Base-by-base conservation (phyloP, 2,797 vertebrate genomes). In the Muraenolepis orangiensis region DNA sequence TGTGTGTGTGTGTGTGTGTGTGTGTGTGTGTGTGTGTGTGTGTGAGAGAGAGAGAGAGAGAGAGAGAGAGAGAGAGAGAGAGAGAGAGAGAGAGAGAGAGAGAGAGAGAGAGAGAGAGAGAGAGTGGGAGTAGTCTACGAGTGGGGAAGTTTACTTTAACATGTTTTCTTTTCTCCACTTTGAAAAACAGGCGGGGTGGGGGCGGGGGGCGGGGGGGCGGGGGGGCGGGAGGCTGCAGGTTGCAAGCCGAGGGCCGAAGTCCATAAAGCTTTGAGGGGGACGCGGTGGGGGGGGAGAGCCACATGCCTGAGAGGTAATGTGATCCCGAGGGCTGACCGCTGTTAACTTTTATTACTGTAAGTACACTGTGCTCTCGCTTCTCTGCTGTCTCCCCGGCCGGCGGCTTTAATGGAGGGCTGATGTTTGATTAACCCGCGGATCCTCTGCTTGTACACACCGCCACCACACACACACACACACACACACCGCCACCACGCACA, bases 341-440 rank as follows among this genome's bases (percentile, higher is more conserved):
- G 86, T 91, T 91, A 93, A 91, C 87, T 92, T 92, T 93, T 93
- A 93, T 91, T 90, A 91, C 87, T 86, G 89, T 90, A 91, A 92
- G 93, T 90, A 90, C 81, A 88, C 88, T 79, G 74, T 72, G 76
- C 87, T 85, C 81, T 85, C 81, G 76, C 87, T 87, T 86, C 82
- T 90, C 87, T 85, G 82, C 86, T 86, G 85, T 88, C 88, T 87
- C 82, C 75, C 79, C n/a, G n/a, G n/a, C n/a, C n/a, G n/a, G 80
- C 40, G 2, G 81, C 87, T 88, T 91, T 91, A 87, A 92, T 90
- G 87, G 85, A 79, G 32, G 8, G 78, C 82, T 81, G 76, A 74
- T 87, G 87, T 92, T 91, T 91, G 90, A 91, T 89, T 92, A 91
- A 92, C 88, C 87, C 78, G 72, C 20, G 77, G 76, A 88, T 89